These are phyloP conservation scores for Bombus picipes DNA, from an alignment of 1,140 invertebrate genomes.

Conservation along the genomic window DNA sequence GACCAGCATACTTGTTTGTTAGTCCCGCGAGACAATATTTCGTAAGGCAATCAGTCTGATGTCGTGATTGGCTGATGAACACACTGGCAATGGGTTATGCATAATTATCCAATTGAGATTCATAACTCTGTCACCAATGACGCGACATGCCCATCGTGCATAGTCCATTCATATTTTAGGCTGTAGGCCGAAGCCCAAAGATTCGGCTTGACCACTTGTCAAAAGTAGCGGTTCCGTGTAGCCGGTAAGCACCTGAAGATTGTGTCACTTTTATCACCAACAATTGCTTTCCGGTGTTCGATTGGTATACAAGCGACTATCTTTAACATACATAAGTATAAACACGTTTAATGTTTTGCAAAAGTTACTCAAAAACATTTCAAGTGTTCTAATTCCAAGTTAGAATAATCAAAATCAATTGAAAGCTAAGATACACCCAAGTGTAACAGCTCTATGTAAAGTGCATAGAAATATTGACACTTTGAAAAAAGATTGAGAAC, in stretches of 20 bases:
- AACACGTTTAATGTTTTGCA: background rate
- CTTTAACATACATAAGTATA: background rate
- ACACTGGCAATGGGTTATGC: conserved; percentile 77
- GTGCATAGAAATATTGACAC: background rate
- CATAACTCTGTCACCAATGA: conserved; percentile 78
- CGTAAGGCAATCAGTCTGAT: conserved; percentile 66
- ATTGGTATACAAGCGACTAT: conserved; percentile 11
- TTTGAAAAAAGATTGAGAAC: background rate
- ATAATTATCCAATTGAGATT: conserved; percentile 84
- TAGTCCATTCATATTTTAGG: conserved; percentile 80
- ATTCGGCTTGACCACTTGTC: conserved; percentile 12
- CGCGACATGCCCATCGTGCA: conserved; percentile 67
- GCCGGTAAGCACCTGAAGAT: background rate
- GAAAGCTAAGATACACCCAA: background rate
- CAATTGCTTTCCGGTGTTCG: background rate
- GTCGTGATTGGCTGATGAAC: conserved; percentile 74
- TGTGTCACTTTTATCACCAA: background rate
- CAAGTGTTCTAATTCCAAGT: background rate
- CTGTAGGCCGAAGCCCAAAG: conserved; percentile 68
- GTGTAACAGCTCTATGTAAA: background rate
- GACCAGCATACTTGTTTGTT: conserved; percentile 44
- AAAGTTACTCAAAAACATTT: background rate
- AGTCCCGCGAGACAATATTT: conserved; percentile 62
- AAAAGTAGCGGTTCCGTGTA: background rate
- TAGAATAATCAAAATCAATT: background rate